Percentiles rank a stretch among this genome's conserved stretches.
Conservation (phyloP, 2,888 invertebrate genomes). For the Netelia melanura region DNA sequence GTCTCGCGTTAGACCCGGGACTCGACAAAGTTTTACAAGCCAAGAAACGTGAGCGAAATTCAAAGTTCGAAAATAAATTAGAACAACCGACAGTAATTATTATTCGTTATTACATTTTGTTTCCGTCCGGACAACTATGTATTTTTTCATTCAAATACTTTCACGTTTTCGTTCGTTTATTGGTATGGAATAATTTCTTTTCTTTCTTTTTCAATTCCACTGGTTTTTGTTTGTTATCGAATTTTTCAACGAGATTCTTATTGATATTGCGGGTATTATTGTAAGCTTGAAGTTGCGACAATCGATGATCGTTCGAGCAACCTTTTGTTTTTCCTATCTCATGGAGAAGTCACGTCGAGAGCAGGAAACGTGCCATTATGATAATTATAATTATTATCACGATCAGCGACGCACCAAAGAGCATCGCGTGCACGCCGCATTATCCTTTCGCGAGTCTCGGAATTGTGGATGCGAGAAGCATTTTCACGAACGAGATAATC, state of each 20-base stretch:
- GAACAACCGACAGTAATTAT: not conserved
- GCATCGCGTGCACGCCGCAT: conserved; percentile 57
- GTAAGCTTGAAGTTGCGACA: not conserved
- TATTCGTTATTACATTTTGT: not conserved
- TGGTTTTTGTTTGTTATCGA: too few species aligned
- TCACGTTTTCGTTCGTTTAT: not conserved
- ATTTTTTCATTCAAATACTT: too few species aligned
- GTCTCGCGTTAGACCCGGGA: not conserved
- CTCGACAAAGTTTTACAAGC: too few species aligned
- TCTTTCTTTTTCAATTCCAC: too few species aligned
- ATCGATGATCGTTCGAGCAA: not conserved
- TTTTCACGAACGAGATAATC: conserved; percentile 48
- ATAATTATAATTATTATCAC: conserved; percentile 57
- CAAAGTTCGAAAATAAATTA: not conserved
- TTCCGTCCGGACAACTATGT: not conserved
- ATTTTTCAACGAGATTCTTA: not conserved
- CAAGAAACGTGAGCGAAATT: too few species aligned
- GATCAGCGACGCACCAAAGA: conserved; percentile 58
- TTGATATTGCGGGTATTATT: not conserved
- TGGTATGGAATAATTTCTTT: not conserved
- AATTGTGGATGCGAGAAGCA: not conserved
- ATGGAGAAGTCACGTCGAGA: conserved; percentile 29
- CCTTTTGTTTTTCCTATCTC: conserved; percentile 4
- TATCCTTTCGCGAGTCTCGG: conserved; percentile 45
- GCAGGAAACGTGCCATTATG: conserved; percentile 56